These are phyloP conservation scores for Oopsacas minuta DNA, from an alignment of 37 sponge, comb jelly and placozoan species.

Conservation along the genomic window DNA sequence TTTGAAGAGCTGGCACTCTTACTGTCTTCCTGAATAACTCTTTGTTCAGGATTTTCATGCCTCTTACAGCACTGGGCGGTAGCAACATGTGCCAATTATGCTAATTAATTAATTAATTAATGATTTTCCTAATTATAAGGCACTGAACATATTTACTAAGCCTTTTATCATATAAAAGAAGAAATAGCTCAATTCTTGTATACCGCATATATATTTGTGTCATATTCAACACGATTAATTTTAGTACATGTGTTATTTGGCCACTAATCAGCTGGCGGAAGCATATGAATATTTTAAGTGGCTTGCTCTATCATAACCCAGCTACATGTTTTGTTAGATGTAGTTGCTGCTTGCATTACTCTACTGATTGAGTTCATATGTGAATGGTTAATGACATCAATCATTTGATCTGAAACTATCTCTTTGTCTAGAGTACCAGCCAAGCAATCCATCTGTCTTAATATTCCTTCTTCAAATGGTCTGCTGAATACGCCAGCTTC, in stretches of 20 bases:
- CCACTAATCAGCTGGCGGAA: neutral
- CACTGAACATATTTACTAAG: no score
- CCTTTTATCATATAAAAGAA: no score
- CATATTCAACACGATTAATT: no score
- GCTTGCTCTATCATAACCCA: constrained; percentile 15
- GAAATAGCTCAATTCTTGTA: no score
- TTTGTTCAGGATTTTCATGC: constrained; percentile 45
- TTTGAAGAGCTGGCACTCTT: constrained; percentile 39
- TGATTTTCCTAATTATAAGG: no score
- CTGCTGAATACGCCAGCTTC: neutral
- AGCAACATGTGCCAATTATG: no score
- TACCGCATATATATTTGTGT: no score
- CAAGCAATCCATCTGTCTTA: neutral
- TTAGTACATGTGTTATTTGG: no score
- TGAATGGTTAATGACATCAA: neutral
- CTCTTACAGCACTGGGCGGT: constrained; percentile 56
- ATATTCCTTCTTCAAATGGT: neutral
- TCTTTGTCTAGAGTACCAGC: neutral
- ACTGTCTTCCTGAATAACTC: constrained; percentile 33
- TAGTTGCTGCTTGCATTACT: neutral
- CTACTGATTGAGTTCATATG: neutral
- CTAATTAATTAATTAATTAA: no score
- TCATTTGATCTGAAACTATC: neutral
- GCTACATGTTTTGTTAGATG: neutral
- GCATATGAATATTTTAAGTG: neutral